Evolutionary conservation across 2,113 vertebrate genomes (phyloP), one percentile per base, ranked within the genome.

Genomic region (Hyperopisus bebe): DNA sequence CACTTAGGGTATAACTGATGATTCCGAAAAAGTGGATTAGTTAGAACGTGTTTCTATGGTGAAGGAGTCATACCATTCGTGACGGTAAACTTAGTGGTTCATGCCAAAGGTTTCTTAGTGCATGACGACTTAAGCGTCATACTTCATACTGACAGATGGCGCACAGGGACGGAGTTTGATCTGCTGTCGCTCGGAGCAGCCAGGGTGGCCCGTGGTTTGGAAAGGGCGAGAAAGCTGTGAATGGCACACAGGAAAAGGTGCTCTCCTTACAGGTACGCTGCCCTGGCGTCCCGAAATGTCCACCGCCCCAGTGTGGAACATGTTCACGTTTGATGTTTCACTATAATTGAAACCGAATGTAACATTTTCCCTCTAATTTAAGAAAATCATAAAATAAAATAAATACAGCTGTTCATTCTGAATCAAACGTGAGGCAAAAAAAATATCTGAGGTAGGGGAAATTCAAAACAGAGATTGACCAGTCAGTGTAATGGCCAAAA

Each of bases 311-410:
- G 9, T 47, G 9, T 46, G 42, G 13, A 42, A 80, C 19, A 46
- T 46, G 7, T 47, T 47, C 39, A 46, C 39, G 39, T 84, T 84
- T 84, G 82, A 46, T 47, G 44, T 46, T 84, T 47, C 42, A 84
- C 35, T 47, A 11, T 46, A 84, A 47, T 24, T 84, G 42, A 84
- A 84, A 44, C 44, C 24, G 17, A 80, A 80, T 80, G 74, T 39
- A 42, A 80, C 74, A 80, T 80, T 80, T 80, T 80, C 74, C 15
- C 74, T 80, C 74, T 80, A 80, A 86, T 48, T 27, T 47, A 86
- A 86, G 44, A 44, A 47, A 84, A 84, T 46, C 19, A 86, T 48
- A 86, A 44, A 86, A 50, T 11, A 48, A 86, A 86, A 47, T 48
- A 86, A 86, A 86, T 80, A 50, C 42, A 86, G 44, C 44, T 47